These are phyloP conservation scores for Crenuchus spilurus DNA, from an alignment of 2,797 vertebrate species.

Conservation along the genomic window DNA sequence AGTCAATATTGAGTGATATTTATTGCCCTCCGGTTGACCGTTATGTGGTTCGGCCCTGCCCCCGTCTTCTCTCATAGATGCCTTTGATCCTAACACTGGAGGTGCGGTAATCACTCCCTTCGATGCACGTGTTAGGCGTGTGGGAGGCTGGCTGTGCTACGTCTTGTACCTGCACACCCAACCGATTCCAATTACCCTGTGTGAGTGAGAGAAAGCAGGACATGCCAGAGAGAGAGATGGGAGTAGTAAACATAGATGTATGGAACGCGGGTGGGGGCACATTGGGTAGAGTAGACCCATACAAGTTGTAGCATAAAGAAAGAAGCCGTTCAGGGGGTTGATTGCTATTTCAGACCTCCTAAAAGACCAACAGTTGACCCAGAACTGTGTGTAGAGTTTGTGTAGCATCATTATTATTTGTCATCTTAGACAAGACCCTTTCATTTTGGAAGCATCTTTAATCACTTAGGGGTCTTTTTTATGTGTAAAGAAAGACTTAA, in stretches of 20 bases:
- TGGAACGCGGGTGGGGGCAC: background rate
- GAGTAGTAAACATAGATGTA: background rate
- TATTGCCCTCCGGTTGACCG: slow-evolving; percentile 41
- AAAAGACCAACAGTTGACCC: slow-evolving; percentile 4
- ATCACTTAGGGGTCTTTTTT: slow-evolving; percentile 6
- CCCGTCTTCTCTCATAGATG: slow-evolving; percentile 60
- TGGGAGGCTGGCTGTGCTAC: slow-evolving; percentile 65
- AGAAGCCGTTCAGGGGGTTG: background rate
- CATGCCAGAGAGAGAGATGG: slow-evolving; percentile 71
- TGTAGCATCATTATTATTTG: background rate
- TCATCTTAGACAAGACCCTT: no score
- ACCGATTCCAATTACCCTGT: slow-evolving; percentile 79
- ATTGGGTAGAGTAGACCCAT: background rate
- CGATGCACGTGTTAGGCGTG: slow-evolving; percentile 78
- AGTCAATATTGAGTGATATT: slow-evolving; percentile 25
- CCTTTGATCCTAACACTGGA: slow-evolving; percentile 76
- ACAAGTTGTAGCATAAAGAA: background rate
- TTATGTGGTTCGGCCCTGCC: slow-evolving; percentile 50
- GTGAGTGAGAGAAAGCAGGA: slow-evolving; percentile 83
- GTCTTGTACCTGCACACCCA: slow-evolving; percentile 51
- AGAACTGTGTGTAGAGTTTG: background rate
- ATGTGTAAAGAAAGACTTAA: background rate
- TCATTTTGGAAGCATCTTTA: slow-evolving; percentile 1
- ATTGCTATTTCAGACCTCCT: slow-evolving; percentile 19
- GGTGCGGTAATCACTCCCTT: slow-evolving; percentile 77